These are phyloP conservation scores for Entosphenus tridentatus DNA, from an alignment of 2,113 vertebrate genomes.

Conservation along the genomic window DNA sequence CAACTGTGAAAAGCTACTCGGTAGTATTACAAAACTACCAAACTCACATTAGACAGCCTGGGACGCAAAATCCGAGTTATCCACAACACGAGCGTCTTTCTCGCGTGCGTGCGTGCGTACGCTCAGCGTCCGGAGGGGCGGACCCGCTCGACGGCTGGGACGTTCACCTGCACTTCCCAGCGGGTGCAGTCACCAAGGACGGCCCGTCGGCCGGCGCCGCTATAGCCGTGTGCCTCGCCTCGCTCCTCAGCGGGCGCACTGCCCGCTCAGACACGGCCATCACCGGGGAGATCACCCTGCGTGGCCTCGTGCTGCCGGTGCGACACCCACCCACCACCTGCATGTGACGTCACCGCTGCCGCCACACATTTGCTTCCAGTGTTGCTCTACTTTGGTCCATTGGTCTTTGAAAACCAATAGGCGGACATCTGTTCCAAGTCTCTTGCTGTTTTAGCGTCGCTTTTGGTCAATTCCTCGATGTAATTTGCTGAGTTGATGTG, in stretches of 20 bases:
- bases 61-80: too few species aligned
- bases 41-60: slow-evolving; percentile 10
- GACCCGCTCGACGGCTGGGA: slow-evolving; percentile 92
- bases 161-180: slow-evolving; percentile 97
- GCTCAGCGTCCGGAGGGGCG: slow-evolving; percentile 52
- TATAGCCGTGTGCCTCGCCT: slow-evolving; percentile 90
- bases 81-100: background rate
- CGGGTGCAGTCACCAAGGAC: slow-evolving; percentile 91
- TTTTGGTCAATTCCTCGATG: too few species aligned
- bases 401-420: too few species aligned
- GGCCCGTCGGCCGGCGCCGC: slow-evolving; percentile 92
- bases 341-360: too few species aligned
- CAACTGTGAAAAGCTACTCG: slow-evolving; percentile 8
- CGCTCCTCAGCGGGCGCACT: slow-evolving; percentile 64
- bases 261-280: slow-evolving; percentile 86
- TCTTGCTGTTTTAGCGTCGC: too few species aligned
- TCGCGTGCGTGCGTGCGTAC: slow-evolving; percentile 14
- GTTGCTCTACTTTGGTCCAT: too few species aligned
- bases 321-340: slow-evolving; percentile 14
- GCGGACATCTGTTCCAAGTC: too few species aligned
- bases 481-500: too few species aligned
- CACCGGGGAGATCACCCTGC: slow-evolving; percentile 90
- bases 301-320: slow-evolving; percentile 85
- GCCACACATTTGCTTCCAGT: too few species aligned
- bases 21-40: slow-evolving; percentile 10